A percentile compares a stretch with the other conserved stretches of the same genome.
Evolutionary conservation across 2,113 vertebrate genomes (phyloP).

Genomic region (Osmerus eperlanus): DNA sequence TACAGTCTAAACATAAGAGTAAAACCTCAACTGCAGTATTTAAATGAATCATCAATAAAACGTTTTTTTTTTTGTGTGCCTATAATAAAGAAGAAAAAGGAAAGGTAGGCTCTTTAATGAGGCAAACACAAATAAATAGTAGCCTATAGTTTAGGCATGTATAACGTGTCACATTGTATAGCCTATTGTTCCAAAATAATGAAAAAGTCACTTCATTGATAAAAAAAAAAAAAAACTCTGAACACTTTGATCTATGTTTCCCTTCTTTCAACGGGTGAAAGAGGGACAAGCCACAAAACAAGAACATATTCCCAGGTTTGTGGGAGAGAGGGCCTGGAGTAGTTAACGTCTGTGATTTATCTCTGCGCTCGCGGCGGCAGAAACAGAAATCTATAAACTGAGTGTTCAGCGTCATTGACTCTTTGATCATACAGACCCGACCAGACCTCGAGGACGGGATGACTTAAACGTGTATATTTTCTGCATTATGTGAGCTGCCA

Average conservation of each 20-base stretch:
- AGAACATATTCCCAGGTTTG: neutral
- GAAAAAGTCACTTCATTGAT: too few relatives aligned
- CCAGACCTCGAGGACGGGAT: constrained; percentile 31
- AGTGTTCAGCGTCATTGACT: constrained; percentile 61
- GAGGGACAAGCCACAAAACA: neutral
- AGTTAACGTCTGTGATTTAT: constrained; percentile 46
- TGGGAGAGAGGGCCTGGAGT: constrained; percentile 10
- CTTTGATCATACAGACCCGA: constrained; percentile 33
- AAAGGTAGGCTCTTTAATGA: too few relatives aligned
- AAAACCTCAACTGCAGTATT: too few relatives aligned
- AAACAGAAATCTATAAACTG: constrained; percentile 58
- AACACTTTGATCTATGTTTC: neutral
- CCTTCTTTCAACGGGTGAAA: neutral
- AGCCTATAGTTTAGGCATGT: too few relatives aligned
- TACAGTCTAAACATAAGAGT: too few relatives aligned
- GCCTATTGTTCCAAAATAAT: too few relatives aligned
- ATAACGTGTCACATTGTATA: too few relatives aligned
- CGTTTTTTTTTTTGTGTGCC: too few relatives aligned
- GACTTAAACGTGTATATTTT: constrained; percentile 43
- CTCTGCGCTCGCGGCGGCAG: constrained; percentile 28
- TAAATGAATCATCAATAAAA: too few relatives aligned
- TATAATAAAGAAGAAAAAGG: too few relatives aligned
- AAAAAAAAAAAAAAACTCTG: too few relatives aligned
- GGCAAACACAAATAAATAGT: too few relatives aligned
- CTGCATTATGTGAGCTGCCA: constrained; percentile 33